Evolutionary conservation across 2,797 vertebrate species (phyloP).

Genomic region (Bufotes viridis): DNA sequence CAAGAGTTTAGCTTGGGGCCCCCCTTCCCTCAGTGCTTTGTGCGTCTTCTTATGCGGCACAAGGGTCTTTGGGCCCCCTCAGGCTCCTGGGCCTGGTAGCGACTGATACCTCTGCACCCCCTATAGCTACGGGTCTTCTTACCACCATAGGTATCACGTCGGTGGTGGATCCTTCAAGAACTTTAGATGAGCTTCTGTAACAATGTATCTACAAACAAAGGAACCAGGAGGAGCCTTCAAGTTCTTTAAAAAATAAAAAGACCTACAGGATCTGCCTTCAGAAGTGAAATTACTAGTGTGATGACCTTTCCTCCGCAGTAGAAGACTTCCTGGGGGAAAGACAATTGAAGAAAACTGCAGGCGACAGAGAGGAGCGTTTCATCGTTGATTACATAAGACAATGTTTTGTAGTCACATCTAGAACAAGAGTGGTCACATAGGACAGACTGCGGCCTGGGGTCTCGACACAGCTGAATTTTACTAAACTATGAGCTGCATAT

Average conservation of each 20-base stretch:
- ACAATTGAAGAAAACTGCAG: constrained; percentile 31
- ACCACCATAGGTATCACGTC: background rate
- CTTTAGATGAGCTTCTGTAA: background rate
- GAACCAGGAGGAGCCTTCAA: background rate
- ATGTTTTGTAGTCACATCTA: constrained; percentile 3
- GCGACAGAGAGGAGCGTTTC: constrained; percentile 8
- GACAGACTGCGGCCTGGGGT: background rate
- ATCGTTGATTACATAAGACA: constrained; percentile 32
- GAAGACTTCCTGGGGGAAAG: constrained; percentile 43
- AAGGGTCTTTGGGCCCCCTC: too few species aligned
- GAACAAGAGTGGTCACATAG: background rate
- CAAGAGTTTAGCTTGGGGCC: too few species aligned
- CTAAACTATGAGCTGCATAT: background rate
- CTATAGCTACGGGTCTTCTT: background rate
- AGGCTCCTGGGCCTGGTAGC: too few species aligned
- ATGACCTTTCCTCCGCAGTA: constrained; percentile 6
- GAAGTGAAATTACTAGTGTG: background rate
- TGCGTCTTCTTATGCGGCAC: too few species aligned
- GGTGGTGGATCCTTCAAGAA: background rate
- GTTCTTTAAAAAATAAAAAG: background rate
- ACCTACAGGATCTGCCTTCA: background rate
- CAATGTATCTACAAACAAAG: background rate
- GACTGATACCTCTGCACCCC: too few species aligned
- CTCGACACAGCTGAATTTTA: background rate
- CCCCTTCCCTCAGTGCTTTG: too few species aligned